Conservation (phyloP, 2,113 vertebrate genomes). For the Odocoileus virginianus region DNA sequence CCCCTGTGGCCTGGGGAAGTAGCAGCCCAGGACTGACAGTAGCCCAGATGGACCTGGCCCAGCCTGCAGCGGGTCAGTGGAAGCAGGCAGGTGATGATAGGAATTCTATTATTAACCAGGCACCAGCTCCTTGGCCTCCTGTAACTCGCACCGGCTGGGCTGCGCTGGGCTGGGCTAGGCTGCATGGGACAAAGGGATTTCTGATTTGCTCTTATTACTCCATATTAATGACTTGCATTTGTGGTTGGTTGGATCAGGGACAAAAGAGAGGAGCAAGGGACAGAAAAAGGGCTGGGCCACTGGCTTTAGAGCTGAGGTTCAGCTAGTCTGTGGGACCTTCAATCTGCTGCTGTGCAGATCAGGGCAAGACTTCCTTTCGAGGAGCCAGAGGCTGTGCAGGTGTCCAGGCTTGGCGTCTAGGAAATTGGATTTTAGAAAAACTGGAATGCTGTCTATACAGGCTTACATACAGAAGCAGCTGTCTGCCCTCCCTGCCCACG, state of each 20-base stretch:
- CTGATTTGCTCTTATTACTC: slow-evolving; percentile 51
- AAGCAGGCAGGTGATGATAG: neutral
- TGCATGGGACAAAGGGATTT: slow-evolving; percentile 38
- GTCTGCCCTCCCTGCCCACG: neutral
- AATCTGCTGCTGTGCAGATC: neutral
- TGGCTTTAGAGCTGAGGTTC: slow-evolving; percentile 57
- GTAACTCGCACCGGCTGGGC: slow-evolving; percentile 10
- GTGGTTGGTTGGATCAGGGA: slow-evolving; percentile 59
- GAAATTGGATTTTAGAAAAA: neutral
- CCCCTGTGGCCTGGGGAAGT: neutral
- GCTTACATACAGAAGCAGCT: neutral
- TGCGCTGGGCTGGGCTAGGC: neutral
- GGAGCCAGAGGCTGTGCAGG: neutral
- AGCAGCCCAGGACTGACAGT: neutral
- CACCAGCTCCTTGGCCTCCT: neutral
- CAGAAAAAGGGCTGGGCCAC: slow-evolving; percentile 43
- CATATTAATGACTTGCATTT: slow-evolving; percentile 58
- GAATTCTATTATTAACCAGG: slow-evolving; percentile 24
- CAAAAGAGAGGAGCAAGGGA: neutral
- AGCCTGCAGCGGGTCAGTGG: neutral
- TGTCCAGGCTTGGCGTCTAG: neutral
- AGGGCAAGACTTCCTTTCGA: neutral
- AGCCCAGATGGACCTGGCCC: neutral
- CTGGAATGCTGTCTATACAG: neutral
- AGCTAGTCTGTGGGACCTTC: neutral